Evolutionary conservation across 2,797 vertebrate genomes (phyloP).

Genomic region (Iguana delicatissima): DNA sequence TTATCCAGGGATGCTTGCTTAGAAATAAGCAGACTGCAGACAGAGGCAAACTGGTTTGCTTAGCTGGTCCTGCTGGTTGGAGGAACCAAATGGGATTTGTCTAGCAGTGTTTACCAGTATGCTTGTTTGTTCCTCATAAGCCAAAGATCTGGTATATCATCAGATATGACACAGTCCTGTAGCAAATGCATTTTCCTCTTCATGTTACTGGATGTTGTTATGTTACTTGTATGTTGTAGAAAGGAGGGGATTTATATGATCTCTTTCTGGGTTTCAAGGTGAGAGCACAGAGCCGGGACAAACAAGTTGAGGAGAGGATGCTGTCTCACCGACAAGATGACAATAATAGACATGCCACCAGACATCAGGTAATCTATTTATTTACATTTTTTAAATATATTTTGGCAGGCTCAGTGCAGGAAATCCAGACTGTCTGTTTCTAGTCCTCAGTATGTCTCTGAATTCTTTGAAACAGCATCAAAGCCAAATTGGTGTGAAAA

Average conservation of each 20-base stretch:
- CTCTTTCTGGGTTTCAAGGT: constrained; percentile 85
- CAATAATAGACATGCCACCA: constrained; percentile 93
- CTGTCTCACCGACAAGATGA: constrained; percentile 92
- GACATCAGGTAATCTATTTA: constrained; percentile 89
- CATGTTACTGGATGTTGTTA: too few species aligned
- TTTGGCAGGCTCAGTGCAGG: too few species aligned
- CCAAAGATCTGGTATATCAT: too few species aligned
- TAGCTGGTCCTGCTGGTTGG: too few species aligned
- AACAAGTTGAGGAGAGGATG: constrained; percentile 95
- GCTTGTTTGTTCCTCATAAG: too few species aligned
- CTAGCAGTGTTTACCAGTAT: too few species aligned
- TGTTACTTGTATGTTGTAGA: accelerated
- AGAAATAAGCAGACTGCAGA: neutral
- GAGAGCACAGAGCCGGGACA: constrained; percentile 95
- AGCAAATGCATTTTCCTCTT: too few species aligned
- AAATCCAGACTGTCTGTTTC: neutral
- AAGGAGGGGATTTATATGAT: constrained; percentile 28
- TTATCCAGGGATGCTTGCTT: neutral
- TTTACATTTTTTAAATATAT: neutral
- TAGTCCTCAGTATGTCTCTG: neutral
- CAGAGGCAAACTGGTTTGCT: too few species aligned
- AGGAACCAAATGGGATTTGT: too few species aligned
- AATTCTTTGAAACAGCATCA: neutral
- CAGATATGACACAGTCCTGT: too few species aligned
- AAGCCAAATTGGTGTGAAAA: neutral